Evolutionary conservation across 23 tunicate genomes (phyloP).

Genomic region (Oikopleura dioica): DNA sequence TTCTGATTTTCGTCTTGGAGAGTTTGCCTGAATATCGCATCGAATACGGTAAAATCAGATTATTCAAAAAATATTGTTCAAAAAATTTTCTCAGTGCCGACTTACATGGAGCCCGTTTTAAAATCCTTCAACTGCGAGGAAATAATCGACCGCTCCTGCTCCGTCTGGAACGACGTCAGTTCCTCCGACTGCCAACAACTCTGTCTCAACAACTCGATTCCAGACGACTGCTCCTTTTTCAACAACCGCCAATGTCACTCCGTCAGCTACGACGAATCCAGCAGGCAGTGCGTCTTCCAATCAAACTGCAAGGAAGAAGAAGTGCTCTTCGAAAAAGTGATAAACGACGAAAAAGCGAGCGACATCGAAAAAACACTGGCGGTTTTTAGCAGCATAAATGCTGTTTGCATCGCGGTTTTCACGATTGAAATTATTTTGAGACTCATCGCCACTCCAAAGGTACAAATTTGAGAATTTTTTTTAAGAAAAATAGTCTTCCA

Average conservation of each 20-base stretch:
- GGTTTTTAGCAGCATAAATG: neutral
- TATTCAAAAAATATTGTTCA: too few relatives aligned
- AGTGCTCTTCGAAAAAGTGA: neutral
- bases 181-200: neutral
- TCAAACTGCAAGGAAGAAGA: neutral
- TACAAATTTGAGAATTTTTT: too few relatives aligned
- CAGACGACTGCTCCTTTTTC: neutral
- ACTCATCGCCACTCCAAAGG: slow-evolving; percentile 1
- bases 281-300: neutral
- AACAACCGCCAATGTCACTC: neutral
- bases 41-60: neutral
- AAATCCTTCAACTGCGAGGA: neutral
- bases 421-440: neutral
- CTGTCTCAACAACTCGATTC: neutral
- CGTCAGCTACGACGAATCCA: neutral
- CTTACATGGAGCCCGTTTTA: neutral
- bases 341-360: neutral
- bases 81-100: too few relatives aligned
- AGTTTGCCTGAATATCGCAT: neutral
- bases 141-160: neutral
- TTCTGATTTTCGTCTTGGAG: neutral
- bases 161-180: neutral
- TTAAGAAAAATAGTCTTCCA: too few relatives aligned
- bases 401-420: neutral
- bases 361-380: neutral